phyloP scores from a whole-genome alignment of 2,113 vertebrate species.

The Rhinogobius similis region DNA sequence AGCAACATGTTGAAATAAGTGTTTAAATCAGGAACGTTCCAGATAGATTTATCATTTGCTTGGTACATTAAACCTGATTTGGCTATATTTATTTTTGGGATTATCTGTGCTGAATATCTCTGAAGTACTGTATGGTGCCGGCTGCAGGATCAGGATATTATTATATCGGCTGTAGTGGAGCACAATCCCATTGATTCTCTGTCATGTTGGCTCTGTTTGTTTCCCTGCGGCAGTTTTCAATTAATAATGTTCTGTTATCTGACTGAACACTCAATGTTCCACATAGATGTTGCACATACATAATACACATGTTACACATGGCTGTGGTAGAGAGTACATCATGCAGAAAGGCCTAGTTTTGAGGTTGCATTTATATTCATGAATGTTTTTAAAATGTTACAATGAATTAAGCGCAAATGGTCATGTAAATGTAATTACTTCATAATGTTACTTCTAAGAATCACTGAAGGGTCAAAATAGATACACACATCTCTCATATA shows the following conservation, averaged over 20 bases:
- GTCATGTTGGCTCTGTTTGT: neutral
- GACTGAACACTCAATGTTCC: no score
- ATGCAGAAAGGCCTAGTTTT: no score
- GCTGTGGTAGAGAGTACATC: no score
- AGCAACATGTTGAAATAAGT: no score
- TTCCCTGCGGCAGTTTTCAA: conserved; percentile 1
- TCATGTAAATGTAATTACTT: no score
- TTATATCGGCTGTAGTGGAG: neutral
- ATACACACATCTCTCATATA: neutral
- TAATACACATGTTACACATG: neutral
- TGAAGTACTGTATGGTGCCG: neutral
- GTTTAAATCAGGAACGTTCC: neutral
- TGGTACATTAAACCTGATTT: neutral
- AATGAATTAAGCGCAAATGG: no score
- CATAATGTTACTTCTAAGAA: no score
- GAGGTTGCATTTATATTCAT: conserved; percentile 21
- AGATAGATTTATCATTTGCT: neutral
- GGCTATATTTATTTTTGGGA: neutral
- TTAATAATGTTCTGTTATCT: neutral
- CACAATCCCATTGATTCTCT: neutral
- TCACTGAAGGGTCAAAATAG: neutral
- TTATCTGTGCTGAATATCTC: neutral
- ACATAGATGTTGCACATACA: neutral
- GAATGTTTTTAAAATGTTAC: neutral
- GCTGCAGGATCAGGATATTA: neutral